Percentiles rank a stretch among this genome's conserved stretches.
These are phyloP conservation scores for Torymus texanus DNA, from an alignment of 2,888 invertebrate genomes.

Conservation along the genomic window DNA sequence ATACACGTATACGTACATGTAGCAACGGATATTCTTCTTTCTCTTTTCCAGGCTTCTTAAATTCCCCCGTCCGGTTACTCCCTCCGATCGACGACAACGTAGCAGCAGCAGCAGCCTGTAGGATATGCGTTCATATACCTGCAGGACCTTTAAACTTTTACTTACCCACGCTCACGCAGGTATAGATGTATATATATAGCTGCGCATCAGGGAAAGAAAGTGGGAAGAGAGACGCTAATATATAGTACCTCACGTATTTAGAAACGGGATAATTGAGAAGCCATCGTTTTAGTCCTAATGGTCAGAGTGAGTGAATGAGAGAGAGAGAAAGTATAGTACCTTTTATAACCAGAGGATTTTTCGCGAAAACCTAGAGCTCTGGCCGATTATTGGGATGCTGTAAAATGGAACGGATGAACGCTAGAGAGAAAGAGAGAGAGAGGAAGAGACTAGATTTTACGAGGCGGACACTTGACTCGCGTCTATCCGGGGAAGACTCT, in stretches of 20 bases:
- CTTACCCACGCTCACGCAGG: no score
- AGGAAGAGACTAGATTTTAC: constrained; percentile 3
- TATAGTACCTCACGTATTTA: no score
- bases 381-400: constrained; percentile 15
- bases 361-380: constrained; percentile 11
- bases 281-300: constrained; percentile 10
- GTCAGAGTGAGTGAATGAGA: neutral
- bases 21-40: constrained; percentile 10
- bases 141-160: neutral
- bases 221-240: no score
- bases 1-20: no score
- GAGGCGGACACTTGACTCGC: neutral
- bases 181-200: no score
- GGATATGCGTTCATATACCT: neutral
- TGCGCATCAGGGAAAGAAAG: no score
- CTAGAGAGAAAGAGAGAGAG: neutral
- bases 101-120: neutral
- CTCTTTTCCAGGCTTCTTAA: constrained; percentile 43
- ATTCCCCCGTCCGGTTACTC: constrained; percentile 7
- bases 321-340: no score
- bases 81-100: no score
- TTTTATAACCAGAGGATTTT: constrained; percentile 2
- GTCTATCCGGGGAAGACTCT: no score
- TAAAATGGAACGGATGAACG: neutral
- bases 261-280: constrained; percentile 23